Base-by-base conservation (phyloP, 2,797 vertebrate species). In the Poeciliopsis paucimaculata region DNA sequence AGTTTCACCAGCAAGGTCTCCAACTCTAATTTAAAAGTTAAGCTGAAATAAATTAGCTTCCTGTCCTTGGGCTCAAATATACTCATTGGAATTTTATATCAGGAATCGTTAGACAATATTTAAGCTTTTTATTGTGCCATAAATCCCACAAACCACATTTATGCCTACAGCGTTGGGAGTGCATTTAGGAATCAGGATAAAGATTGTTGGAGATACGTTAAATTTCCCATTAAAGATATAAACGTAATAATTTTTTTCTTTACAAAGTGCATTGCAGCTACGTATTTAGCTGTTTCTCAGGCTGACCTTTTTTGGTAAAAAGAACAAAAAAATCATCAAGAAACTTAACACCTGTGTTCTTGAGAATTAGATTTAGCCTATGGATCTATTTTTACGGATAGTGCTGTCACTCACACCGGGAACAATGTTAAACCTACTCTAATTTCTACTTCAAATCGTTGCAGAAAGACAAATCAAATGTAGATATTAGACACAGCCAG, bases 1-100 rank as follows among this genome's bases (percentile, higher is more conserved):
- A 86, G 82, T 87, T 86, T 87, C 77, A 81, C 41, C 57, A 41
- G 73, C 71, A 76, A 91, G 82, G 80, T 74, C 76, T 78, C 53
- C 53, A 66, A 80, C 43, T 88, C 82, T 82, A 77, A 86, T 81
- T 85, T 80, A 79, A 83, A 28, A 75, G 76, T 55, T 26, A 53
- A 82, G 71, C 75, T 82, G 75, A 82, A 87, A 71, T 83, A 80
- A 88, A 91, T 88, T 70, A 84, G 73, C 86, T 34, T 83, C 26
- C 77, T 86, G 88, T 91, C 91, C 88, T 92, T 91, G 89, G 78
- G 55, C 75, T 77, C 55, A 81, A 77, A 80, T 53, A 76, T 11
- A 76, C 62, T 85, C 49, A 84, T 77, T 71, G 53, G 72, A 77
- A 72, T 41, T 75, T 41, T 46, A 49, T 83, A 77, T 84, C 53